phyloP scores from a whole-genome alignment of 2,888 invertebrate species.

The Ceriagrion tenellum region DNA sequence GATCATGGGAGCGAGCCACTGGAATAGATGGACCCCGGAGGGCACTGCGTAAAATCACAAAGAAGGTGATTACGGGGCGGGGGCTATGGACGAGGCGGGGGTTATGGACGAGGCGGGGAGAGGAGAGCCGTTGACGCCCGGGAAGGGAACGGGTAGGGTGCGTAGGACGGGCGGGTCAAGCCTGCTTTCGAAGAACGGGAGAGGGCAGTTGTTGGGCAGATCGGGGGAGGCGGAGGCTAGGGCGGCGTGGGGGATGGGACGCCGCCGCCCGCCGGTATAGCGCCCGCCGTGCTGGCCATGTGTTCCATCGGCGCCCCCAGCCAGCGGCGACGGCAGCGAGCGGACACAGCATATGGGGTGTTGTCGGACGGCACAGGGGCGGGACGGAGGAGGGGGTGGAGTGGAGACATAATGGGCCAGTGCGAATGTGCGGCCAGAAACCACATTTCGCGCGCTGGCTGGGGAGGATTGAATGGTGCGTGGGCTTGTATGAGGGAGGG shows the following conservation, averaged over 20 bases:
- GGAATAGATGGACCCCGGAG: not conserved
- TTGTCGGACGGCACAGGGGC: not conserved
- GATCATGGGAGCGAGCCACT: not conserved
- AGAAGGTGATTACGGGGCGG: slow-evolving; percentile 25
- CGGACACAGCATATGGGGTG: not conserved
- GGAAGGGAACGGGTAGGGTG: too few relatives aligned
- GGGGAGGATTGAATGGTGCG: not conserved
- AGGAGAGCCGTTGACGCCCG: too few relatives aligned
- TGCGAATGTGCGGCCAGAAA: not conserved
- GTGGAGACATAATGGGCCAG: not conserved
- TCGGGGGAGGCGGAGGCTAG: too few relatives aligned
- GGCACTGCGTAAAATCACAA: slow-evolving; percentile 9
- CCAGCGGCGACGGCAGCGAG: not conserved
- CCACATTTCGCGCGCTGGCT: not conserved
- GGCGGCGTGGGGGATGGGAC: not conserved
- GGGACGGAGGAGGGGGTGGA: not conserved
- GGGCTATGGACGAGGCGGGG: not conserved
- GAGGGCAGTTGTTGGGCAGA: not conserved
- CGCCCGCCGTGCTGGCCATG: not conserved
- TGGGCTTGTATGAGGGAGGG: not conserved
- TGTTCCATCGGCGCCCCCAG: slow-evolving; percentile 2
- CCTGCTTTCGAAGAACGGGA: not conserved
- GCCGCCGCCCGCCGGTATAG: not conserved
- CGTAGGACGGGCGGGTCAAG: not conserved
- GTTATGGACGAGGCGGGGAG: not conserved